Evolutionary conservation across 92 coral and sea anemone genomes (phyloP).

Genomic region (Paragorgia papillata): DNA sequence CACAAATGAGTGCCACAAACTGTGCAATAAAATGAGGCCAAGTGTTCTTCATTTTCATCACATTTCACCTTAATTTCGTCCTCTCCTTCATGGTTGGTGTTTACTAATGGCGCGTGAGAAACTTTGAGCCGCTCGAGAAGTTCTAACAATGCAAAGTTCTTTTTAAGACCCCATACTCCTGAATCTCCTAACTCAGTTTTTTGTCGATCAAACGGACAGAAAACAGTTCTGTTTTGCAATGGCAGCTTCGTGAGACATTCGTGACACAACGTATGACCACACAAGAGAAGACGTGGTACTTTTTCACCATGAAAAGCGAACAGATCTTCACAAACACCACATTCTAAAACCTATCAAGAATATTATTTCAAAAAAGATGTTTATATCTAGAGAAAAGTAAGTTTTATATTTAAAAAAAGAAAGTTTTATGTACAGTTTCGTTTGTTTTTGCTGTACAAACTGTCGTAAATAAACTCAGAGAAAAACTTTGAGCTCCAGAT

Average conservation of each 20-base stretch:
- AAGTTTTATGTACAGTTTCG: no score
- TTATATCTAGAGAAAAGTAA: no score
- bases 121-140: slow-evolving; percentile 84
- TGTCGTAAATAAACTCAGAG: no score
- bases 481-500: no score
- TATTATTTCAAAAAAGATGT: neutral
- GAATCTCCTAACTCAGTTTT: slow-evolving; percentile 94
- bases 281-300: slow-evolving; percentile 89
- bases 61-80: slow-evolving; percentile 73
- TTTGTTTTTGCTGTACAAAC: no score
- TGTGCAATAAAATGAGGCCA: slow-evolving; percentile 82
- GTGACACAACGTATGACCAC: slow-evolving; percentile 98
- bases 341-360: slow-evolving; percentile 81
- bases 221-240: slow-evolving; percentile 72
- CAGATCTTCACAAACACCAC: slow-evolving; percentile 97
- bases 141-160: slow-evolving; percentile 94
- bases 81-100: slow-evolving; percentile 62
- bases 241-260: slow-evolving; percentile 93
- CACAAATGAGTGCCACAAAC: slow-evolving; percentile 88
- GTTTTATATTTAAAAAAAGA: no score
- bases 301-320: slow-evolving; percentile 97
- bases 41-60: slow-evolving; percentile 98
- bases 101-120: slow-evolving; percentile 67
- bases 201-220: slow-evolving; percentile 97
- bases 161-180: slow-evolving; percentile 98